phyloP scores from a whole-genome alignment of 35 echinoderm and acorn worm genomes.

The Ophioderma brevispina region DNA sequence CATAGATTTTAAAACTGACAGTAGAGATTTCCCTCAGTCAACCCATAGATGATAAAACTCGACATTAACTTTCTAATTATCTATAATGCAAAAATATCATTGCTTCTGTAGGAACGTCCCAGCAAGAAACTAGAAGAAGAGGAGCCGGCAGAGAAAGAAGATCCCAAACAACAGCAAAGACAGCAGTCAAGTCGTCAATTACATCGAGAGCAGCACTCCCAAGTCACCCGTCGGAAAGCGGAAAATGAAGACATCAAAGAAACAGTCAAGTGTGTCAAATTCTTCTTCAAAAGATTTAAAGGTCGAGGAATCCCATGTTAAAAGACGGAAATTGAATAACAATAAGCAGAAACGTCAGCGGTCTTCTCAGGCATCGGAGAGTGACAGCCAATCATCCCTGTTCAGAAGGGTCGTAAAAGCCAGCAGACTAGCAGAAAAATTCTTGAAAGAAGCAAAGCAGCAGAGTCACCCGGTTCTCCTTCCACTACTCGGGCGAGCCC shows the following conservation, averaged over 20 bases:
- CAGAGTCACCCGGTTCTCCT: neutral
- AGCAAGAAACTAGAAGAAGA: neutral
- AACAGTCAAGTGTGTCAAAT: no score
- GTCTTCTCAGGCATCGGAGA: constrained; percentile 13
- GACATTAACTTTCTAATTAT: no score
- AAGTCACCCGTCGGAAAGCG: neutral
- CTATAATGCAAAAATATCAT: no score
- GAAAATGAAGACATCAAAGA: neutral
- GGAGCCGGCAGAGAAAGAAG: constrained; percentile 27
- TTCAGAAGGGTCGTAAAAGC: neutral
- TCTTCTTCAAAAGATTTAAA: neutral
- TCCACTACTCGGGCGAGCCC: neutral
- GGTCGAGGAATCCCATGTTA: neutral
- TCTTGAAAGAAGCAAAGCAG: neutral
- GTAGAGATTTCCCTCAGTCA: no score
- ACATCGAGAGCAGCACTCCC: neutral
- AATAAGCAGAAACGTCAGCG: neutral
- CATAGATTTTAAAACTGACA: no score
- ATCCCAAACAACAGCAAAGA: neutral
- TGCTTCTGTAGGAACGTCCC: constrained; percentile 30
- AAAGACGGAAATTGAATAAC: neutral
- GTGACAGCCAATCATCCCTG: neutral
- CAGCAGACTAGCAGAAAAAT: constrained; percentile 19
- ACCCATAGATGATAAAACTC: no score
- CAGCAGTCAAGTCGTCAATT: neutral